Evolutionary conservation across 2,888 invertebrate genomes (phyloP).

Genomic region (Xestia sexstrigata): DNA sequence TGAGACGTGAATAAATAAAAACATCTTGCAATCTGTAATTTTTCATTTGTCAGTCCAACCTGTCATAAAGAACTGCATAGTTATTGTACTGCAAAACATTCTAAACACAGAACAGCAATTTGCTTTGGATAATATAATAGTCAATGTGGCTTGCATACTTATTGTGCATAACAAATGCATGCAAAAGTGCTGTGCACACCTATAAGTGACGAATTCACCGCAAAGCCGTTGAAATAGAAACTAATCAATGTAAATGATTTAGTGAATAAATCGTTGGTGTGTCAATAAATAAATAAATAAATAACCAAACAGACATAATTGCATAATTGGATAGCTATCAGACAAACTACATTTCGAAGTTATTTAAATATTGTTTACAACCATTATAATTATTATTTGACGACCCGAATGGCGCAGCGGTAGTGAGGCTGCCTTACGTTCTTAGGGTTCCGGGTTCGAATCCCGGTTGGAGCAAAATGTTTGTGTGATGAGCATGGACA

Average conservation of each 20-base stretch:
- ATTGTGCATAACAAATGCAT: background rate
- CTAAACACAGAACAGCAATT: background rate
- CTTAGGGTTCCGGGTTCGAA: too few species aligned
- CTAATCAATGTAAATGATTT: too few species aligned
- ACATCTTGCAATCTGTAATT: conserved; percentile 14
- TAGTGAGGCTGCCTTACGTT: too few species aligned
- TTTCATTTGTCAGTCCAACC: conserved; percentile 6
- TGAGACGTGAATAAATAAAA: conserved; percentile 9
- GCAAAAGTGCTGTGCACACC: too few species aligned
- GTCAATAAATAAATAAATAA: too few species aligned
- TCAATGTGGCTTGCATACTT: background rate
- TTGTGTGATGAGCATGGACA: too few species aligned
- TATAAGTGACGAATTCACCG: too few species aligned
- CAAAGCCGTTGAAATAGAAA: too few species aligned
- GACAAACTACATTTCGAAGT: background rate
- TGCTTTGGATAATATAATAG: conserved; percentile 14
- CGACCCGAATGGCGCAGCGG: too few species aligned
- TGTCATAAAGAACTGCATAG: background rate
- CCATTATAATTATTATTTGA: too few species aligned
- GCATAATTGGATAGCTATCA: background rate
- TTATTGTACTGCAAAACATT: background rate
- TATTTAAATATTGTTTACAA: background rate
- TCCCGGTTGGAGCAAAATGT: too few species aligned
- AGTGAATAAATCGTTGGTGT: too few species aligned
- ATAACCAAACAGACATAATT: background rate